Evolutionary conservation across 2,113 vertebrate genomes (phyloP), one percentile per base, ranked within the genome.

Genomic region (Lagopus leucura): DNA sequence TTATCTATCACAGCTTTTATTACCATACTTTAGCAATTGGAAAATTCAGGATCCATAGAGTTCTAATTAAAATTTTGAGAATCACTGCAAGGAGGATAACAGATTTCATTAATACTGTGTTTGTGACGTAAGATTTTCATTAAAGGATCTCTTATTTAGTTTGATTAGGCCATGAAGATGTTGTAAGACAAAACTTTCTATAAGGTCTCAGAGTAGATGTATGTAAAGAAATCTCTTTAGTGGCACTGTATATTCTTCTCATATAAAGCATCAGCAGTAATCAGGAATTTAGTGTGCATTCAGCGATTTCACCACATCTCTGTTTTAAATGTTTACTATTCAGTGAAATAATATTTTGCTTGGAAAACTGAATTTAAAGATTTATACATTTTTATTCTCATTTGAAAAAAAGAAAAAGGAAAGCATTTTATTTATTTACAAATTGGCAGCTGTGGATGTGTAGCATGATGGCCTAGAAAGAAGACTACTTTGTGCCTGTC

Each of bases 31-130:
- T 86, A 70, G 36, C 52, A 24, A 60, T 77, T 76, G 76, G 69
- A 64, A 40, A 85, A 94, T 77, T 93, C 43, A 77, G 83, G 91
- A 82, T 77, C 22, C 18, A 82, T 64, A 67, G 12, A 86, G 66
- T 82, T 92, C 65, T 92, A 82, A 89, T 94, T 81, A 94, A 94
- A 94, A 82, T 77, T 66, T 38, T 73, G 21, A 52, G 13, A 66
- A 82, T 36, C 21, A 89, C 32, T 58, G 76, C 43, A 80, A 72
- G 36, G 63, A 88, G 25, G 43, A 72, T 61, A 64, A 28, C 38
- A 69, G 52, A 83, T 87, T 64, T 86, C 72, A 70, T 54, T 75
- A 75, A 47, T 50, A 50, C 16, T 65, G 6, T 43, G 38, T n/a
- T 71, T 67, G 58, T n/a, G 15, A 72, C 18, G 38, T 85, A 61